Conservation (phyloP, 2,113 vertebrate genomes). For the Bombycilla garrulus region DNA sequence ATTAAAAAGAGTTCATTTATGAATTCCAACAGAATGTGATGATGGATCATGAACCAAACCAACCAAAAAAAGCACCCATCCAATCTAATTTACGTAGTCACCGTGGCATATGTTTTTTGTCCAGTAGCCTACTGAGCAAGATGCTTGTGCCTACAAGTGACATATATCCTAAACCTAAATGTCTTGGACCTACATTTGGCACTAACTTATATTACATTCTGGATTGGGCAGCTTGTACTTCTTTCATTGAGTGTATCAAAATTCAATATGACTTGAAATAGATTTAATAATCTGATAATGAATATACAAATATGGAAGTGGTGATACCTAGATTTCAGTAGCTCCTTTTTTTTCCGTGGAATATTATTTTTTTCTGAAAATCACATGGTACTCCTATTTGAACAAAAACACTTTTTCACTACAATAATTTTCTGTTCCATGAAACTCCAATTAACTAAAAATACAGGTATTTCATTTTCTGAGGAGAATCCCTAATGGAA, state of each 20-base stretch:
- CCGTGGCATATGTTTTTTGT: background rate
- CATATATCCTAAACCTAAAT: background rate
- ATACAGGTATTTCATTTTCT: background rate
- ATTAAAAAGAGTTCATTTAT: background rate
- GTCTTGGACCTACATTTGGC: background rate
- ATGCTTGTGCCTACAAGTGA: background rate
- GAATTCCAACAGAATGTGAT: background rate
- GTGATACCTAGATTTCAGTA: background rate
- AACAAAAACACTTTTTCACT: background rate
- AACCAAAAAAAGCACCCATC: background rate
- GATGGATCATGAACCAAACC: background rate
- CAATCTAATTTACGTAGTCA: background rate
- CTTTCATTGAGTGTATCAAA: background rate
- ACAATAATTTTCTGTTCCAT: background rate
- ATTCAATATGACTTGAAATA: background rate
- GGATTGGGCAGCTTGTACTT: accelerated
- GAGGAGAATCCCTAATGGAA: background rate
- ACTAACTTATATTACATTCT: background rate
- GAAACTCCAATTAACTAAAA: background rate
- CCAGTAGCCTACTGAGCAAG: background rate
- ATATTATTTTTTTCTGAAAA: background rate
- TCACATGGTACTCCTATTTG: background rate
- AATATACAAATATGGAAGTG: background rate
- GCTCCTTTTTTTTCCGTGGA: accelerated
- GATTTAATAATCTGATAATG: background rate